These are phyloP conservation scores for Apodemia hepburni DNA, from an alignment of 2,888 invertebrate species.

Conservation along the genomic window DNA sequence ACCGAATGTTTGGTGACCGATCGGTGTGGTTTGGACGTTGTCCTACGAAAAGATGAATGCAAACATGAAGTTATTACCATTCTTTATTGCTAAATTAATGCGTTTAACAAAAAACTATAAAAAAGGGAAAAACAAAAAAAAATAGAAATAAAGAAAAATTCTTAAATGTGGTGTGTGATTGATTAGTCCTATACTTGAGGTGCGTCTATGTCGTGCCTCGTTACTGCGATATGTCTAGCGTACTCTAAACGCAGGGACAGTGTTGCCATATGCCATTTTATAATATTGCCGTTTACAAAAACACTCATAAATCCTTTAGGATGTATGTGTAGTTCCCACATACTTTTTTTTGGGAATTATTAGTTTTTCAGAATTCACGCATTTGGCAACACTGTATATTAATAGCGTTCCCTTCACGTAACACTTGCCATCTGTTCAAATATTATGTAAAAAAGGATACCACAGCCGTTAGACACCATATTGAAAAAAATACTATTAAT, in stretches of 20 bases:
- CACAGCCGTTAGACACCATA: constrained; percentile 32
- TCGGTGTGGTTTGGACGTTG: constrained; percentile 49
- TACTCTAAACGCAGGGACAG: constrained; percentile 6
- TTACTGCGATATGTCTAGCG: constrained; percentile 11
- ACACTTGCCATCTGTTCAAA: constrained; percentile 70
- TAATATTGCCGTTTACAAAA: constrained; percentile 3
- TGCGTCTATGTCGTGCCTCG: constrained; percentile 27
- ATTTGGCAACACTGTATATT: constrained; percentile 13
- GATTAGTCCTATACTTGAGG: constrained; percentile 54
- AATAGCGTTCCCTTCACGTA: constrained; percentile 50
- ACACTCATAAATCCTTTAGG: not conserved
- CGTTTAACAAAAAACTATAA: constrained; percentile 59
- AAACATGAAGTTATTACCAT: constrained; percentile 75
- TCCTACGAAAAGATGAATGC: constrained; percentile 64
- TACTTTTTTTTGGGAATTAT: not conserved
- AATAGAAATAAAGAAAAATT: constrained; percentile 77
- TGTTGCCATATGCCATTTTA: constrained; percentile 11
- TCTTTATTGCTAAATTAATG: constrained; percentile 80
- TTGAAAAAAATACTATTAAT: constrained; percentile 31
- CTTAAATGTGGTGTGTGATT: constrained; percentile 76
- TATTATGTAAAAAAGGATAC: constrained; percentile 27
- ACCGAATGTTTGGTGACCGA: constrained; percentile 55
- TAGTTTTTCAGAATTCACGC: constrained; percentile 15
- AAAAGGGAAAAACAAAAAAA: constrained; percentile 60
- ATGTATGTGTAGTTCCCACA: not conserved